Conservation (phyloP, 2,888 invertebrate species). For the Drosophila leonis region DNA sequence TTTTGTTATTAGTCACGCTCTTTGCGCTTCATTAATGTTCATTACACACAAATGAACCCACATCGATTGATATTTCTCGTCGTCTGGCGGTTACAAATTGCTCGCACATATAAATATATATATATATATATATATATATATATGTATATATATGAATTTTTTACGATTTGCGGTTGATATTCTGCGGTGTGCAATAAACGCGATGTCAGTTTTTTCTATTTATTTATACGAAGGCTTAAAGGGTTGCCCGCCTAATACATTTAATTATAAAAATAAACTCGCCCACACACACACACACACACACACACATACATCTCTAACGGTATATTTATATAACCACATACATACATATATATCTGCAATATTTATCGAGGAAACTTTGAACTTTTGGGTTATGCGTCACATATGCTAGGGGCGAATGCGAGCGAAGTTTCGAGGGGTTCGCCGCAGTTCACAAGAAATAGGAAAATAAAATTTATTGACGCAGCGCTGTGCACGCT, state of each 20-base stretch:
- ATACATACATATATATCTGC: conserved; percentile 25
- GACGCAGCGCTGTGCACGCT: conserved; percentile 69
- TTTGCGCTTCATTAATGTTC: conserved; percentile 81
- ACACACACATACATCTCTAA: not conserved
- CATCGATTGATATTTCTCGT: conserved; percentile 78
- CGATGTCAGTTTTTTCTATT: conserved; percentile 35
- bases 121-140: not conserved
- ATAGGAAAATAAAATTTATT: conserved; percentile 68
- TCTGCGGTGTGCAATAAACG: conserved; percentile 69
- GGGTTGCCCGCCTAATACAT: conserved; percentile 69
- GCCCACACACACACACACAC: conserved; percentile 10
- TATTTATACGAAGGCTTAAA: conserved; percentile 51
- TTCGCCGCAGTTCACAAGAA: conserved; percentile 22
- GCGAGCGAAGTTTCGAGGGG: conserved; percentile 39
- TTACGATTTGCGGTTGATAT: conserved; percentile 71
- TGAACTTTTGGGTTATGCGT: conserved; percentile 60
- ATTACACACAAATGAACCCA: conserved; percentile 81
- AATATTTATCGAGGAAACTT: conserved; percentile 52
- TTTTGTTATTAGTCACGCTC: conserved; percentile 81
- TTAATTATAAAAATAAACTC: conserved; percentile 76
- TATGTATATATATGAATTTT: conserved; percentile 2
- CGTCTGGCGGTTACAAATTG: conserved; percentile 65
- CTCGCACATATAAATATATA: conserved; percentile 22
- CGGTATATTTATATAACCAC: conserved; percentile 19
- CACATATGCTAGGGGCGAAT: conserved; percentile 61